Percentiles rank a stretch among this genome's conserved stretches.
phyloP scores from a whole-genome alignment of 2,888 invertebrate species.

The Scaptomyza polygonia region DNA sequence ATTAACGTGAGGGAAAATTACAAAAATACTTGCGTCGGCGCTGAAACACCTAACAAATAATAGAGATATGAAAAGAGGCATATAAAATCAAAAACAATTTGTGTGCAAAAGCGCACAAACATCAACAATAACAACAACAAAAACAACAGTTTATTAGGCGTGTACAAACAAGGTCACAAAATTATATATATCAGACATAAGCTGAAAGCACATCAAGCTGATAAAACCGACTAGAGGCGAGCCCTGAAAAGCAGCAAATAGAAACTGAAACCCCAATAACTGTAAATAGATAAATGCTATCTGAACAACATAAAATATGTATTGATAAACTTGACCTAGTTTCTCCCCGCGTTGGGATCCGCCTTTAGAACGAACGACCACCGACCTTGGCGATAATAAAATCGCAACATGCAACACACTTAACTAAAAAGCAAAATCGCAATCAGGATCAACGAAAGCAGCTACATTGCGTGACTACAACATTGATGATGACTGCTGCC shows the following conservation, averaged over 20 bases:
- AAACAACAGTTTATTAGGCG: conserved; percentile 29
- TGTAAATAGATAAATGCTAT: conserved; percentile 60
- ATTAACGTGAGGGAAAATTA: conserved; percentile 55
- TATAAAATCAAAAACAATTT: conserved; percentile 26
- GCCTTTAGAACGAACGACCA: neutral
- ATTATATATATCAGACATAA: conserved; percentile 41
- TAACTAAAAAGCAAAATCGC: conserved; percentile 21
- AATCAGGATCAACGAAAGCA: conserved; percentile 42
- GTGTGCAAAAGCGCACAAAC: conserved; percentile 34
- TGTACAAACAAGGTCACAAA: conserved; percentile 53
- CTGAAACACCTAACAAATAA: conserved; percentile 32
- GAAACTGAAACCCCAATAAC: conserved; percentile 21
- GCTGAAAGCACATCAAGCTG: conserved; percentile 44
- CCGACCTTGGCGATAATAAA: conserved; percentile 39
- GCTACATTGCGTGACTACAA: conserved; percentile 50
- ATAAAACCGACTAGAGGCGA: conserved; percentile 44
- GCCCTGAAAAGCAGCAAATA: conserved; percentile 18
- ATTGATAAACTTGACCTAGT: conserved; percentile 75
- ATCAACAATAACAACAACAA: conserved; percentile 44
- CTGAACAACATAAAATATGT: neutral
- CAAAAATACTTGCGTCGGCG: conserved; percentile 64
- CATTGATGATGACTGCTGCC: conserved; percentile 8
- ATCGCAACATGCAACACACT: neutral
- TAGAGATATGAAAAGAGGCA: conserved; percentile 2
- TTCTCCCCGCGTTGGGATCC: conserved; percentile 14